Base-by-base conservation (phyloP, 2,888 invertebrate genomes). In the Cephus sareptanus region DNA sequence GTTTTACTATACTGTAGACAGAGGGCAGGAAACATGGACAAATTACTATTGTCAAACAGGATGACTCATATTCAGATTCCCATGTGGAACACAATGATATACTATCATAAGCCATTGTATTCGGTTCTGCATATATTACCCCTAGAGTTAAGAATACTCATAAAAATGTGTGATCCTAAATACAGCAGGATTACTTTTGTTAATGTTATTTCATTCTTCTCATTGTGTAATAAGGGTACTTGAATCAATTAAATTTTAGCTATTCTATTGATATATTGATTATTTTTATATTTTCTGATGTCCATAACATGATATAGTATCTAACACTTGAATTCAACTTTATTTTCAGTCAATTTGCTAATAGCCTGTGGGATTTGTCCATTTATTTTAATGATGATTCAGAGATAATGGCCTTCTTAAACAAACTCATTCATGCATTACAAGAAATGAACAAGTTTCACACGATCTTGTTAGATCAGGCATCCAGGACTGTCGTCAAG, bases 401-500 rank as follows among this genome's bases (percentile, higher is more conserved):
- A 33, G 93, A 95, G 82, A 95, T 97, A 77, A 95, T 96, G 92
- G 95, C 96, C 79, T 95, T 96, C 69, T 92, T 98, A 75, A 95
- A 95, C 85, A 95, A 95, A 92, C 93, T 96, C 83, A 95, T 96
- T 83, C 94, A 96, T 89, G 95, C 95, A 77, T 93, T 98, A 79
- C 95, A 97, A 92, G 98, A 98, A 93, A 97, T 98, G 95, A 96
- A 97, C 91, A 98, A 98, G 91, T 98, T 97, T 90, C 97, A 98
- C 89, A 96, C 96, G 71, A 98, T 97, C 83, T 93, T 98, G 35
- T 92, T 98, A 88, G 98, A 98, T 92, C 98, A 98, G 92, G 97
- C 98, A 11, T 96, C 97, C 78, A 94, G 98, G 87, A 97, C 98
- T 81, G 95, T 98, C 82, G 93, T 97, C 74, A 97, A 97, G 93